Base-by-base conservation (phyloP, 1,140 invertebrate species). In the Leptopilina boulardi region DNA sequence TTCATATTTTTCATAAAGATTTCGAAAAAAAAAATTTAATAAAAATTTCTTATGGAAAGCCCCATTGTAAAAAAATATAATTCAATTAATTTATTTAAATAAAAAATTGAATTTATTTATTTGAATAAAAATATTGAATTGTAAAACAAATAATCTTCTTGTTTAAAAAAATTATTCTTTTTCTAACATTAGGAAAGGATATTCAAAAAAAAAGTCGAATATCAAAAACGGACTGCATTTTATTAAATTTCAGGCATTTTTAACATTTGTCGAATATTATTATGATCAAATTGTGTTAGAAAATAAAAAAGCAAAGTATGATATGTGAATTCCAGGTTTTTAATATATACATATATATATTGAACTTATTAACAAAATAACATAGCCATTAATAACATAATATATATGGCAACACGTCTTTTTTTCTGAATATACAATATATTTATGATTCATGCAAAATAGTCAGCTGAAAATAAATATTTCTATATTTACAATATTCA, bases 391-490 rank as follows among this genome's bases (percentile, higher is more conserved):
- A 38, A 38, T 38, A 38, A 38, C 9, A 38, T 8, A 38, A 38
- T 38, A 38, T 8, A 38, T 38, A 38, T 59, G 54, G 54, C 23
- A 66, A 30, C 3, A 9, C 56, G 56, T 66, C 56, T 66, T 66
- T 66, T 66, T 26, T 66, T 21, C 5, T 38, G 5, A 38, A 38
- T 38, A 38, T 38, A 6, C 6, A 34, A 6, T 34, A 34, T 34
- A 34, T 34, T 2, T 34, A 34, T 34, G 15, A 30, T 66, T 66
- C 59, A 66, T 30, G 15, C 26, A 30, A 66, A 30, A 66, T 66
- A 66, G n/a, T 66, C 59, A 66, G 59, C 59, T 66, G 1, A 66
- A 66, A 66, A 66, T 66, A 66, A 66, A 30, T 66, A 66, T 66
- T 30, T 59, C 54, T 23, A 23, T 23, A 59, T 59, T 66, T 66